phyloP scores from a whole-genome alignment of 2,888 invertebrate species.

The Acanthosepion esculentum region DNA sequence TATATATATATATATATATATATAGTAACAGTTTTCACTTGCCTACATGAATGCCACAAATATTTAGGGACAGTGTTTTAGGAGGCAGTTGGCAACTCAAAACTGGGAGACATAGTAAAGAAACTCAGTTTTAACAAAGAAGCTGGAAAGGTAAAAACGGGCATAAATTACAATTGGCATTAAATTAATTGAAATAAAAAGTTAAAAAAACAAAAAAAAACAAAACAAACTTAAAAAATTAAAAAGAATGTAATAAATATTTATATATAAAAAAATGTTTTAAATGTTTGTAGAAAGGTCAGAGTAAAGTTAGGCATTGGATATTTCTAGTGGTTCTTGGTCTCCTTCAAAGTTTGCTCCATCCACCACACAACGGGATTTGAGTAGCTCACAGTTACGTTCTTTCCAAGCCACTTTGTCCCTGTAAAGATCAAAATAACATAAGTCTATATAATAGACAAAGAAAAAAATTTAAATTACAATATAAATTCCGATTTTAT shows the following conservation, averaged over 20 bases:
- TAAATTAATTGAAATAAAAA: neutral
- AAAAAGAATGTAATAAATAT: constrained; percentile 21
- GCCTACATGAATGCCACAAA: too few relatives aligned
- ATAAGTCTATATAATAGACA: too few relatives aligned
- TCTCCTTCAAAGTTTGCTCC: constrained; percentile 35
- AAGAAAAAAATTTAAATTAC: too few relatives aligned
- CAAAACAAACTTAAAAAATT: neutral
- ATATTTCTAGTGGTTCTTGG: constrained; percentile 39
- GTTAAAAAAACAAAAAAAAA: too few relatives aligned
- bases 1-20: too few relatives aligned
- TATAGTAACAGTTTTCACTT: too few relatives aligned
- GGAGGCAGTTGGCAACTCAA: neutral
- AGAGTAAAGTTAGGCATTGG: constrained; percentile 40
- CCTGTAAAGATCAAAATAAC: neutral
- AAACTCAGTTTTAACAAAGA: neutral
- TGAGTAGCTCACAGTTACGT: neutral
- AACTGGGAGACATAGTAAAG: neutral
- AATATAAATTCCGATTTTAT: too few relatives aligned
- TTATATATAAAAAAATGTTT: neutral
- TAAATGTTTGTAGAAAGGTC: neutral
- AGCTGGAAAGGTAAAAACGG: neutral
- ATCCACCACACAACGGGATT: constrained; percentile 24
- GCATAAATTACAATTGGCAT: neutral
- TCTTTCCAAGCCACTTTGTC: constrained; percentile 36
- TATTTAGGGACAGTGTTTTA: neutral